phyloP scores from a whole-genome alignment of 2,797 vertebrate genomes.

The Gymnocypris eckloni region DNA sequence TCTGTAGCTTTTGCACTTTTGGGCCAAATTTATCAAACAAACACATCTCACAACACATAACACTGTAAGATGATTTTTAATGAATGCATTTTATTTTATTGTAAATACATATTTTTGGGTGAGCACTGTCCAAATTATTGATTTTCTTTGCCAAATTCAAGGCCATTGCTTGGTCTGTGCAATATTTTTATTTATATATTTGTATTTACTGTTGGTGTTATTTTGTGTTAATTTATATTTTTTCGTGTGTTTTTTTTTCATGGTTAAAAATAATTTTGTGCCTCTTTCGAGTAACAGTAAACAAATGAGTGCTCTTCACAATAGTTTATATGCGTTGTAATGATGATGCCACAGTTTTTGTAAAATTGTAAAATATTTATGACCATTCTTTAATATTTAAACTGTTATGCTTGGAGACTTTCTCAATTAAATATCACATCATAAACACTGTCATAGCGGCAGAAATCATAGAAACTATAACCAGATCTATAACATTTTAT shows the following conservation, averaged over 20 bases:
- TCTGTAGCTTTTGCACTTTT: slow-evolving; percentile 13
- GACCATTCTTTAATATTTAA: not conserved
- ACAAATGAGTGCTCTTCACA: not conserved
- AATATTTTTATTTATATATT: slow-evolving; percentile 8
- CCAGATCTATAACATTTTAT: not conserved
- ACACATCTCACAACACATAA: not conserved
- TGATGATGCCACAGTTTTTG: not conserved
- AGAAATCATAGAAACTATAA: slow-evolving; percentile 1
- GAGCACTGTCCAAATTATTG: not conserved
- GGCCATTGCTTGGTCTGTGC: not conserved
- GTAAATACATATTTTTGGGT: not conserved
- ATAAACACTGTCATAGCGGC: slow-evolving; percentile 7
- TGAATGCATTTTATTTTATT: not conserved
- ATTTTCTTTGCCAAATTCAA: not conserved
- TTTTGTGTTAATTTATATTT: not conserved
- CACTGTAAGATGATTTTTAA: not conserved
- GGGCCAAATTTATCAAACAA: not conserved
- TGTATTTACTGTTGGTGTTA: not conserved
- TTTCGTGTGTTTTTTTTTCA: no score
- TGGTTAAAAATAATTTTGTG: not conserved
- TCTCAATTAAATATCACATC: not conserved
- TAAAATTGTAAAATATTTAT: not conserved
- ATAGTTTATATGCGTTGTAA: not conserved
- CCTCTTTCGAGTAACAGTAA: not conserved
- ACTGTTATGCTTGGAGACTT: not conserved